Conservation (phyloP, 2,888 invertebrate species). For the Oxytorus armatus region DNA sequence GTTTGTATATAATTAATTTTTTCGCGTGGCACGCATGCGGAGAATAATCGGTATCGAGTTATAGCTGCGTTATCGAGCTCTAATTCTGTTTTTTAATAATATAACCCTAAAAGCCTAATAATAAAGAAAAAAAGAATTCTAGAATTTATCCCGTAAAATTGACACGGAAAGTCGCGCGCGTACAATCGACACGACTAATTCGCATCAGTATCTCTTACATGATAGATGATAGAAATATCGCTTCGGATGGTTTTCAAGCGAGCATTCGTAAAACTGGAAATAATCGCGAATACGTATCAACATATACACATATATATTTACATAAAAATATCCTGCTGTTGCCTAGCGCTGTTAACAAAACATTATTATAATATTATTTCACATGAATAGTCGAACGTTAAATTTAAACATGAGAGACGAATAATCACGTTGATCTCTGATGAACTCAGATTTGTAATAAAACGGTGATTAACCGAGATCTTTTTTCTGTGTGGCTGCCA, state of each 20-base stretch:
- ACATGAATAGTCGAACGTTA: neutral
- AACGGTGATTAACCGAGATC: neutral
- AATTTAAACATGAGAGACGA: too few relatives aligned
- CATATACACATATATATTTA: conserved; percentile 10
- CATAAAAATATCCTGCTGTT: conserved; percentile 19
- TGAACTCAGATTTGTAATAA: conserved; percentile 1
- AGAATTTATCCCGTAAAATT: neutral
- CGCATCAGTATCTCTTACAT: conserved; percentile 3
- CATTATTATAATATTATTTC: neutral
- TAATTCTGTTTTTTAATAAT: neutral
- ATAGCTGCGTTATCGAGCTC: conserved; percentile 10
- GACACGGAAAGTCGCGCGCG: neutral
- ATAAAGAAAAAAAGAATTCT: conserved; percentile 22
- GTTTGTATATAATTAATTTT: conserved; percentile 19
- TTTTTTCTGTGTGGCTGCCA: neutral
- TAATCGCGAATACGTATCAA: conserved; percentile 1
- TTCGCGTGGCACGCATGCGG: conserved; percentile 18
- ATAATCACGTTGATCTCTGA: neutral
- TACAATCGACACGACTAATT: conserved; percentile 10
- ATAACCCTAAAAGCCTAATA: conserved; percentile 17
- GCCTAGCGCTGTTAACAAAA: neutral
- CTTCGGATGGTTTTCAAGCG: conserved; percentile 9
- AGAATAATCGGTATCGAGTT: conserved; percentile 25
- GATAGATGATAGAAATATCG: conserved; percentile 15
- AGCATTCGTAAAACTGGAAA: conserved; percentile 7